Base-by-base conservation (phyloP, 2,113 vertebrate species). In the Dasyurus viverrinus region DNA sequence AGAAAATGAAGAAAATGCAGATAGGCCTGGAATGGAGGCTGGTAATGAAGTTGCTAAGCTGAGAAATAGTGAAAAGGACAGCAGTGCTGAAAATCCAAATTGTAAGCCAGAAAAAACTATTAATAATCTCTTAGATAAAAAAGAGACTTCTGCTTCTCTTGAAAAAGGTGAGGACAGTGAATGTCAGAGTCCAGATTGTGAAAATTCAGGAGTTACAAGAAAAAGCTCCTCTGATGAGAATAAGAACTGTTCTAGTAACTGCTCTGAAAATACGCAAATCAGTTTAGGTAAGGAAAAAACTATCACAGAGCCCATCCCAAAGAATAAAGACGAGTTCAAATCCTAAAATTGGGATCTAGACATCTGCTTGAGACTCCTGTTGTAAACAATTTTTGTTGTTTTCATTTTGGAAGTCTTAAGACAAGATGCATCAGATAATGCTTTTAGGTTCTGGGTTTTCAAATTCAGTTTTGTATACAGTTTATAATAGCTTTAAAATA, bases 1-100 rank as follows among this genome's bases (percentile, higher is more conserved):
- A 97, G 98, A 98, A 95, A 91, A 89, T 0, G 91, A 6, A 14
- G 98, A 98, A 95, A 97, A 98, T 91, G 90, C 93, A 19, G 92
- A 94, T 14, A 55, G 60, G 90, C 91, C 90, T 50, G 95, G 94
- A 26, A 46, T 92, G 23, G 97, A 98, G 96, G 23, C 95, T 55
- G 94, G 68, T 91, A 90, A 91, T 57, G 98, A 98, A 42, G 93
- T 90, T 93, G 53, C 92, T 90, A 93, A 90, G 53, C 94, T 96
- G 8, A 92, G 27, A 92, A 96, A 5, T 46, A 0, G 92, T 36
- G 98, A 98, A 94, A 97, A 97, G 93, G 98, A 95, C 7, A 84
- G 27, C 26, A 60, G 92, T 25, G 42, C 30, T 11, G 98, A 97
- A 36, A 19, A 53, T 30, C 95, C 94, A 11, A 47, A 95, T 96